A percentile compares a stretch with the other conserved stretches of the same genome.
phyloP scores from a whole-genome alignment of 2,113 vertebrate genomes.

The Pongo pygmaeus region DNA sequence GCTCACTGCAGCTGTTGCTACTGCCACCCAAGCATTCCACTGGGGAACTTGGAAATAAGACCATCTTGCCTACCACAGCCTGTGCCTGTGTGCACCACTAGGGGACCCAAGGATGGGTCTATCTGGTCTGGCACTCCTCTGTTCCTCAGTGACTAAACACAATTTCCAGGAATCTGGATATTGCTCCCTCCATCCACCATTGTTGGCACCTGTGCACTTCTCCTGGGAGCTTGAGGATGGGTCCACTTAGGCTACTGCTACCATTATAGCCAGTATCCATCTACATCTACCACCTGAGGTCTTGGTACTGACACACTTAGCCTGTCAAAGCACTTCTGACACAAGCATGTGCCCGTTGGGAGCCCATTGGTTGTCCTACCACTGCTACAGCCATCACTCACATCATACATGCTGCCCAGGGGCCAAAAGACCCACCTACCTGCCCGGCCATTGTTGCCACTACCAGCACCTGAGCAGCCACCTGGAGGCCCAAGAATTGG shows the following conservation, averaged over 20 bases:
- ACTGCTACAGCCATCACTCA: neutral
- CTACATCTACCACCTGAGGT: neutral
- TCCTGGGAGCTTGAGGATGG: neutral
- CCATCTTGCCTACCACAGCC: neutral
- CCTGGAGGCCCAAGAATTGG: neutral
- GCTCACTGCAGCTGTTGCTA: neutral
- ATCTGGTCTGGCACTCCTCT: neutral
- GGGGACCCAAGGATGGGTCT: neutral
- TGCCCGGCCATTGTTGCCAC: neutral
- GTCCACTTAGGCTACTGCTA: neutral
- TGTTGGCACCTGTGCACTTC: neutral
- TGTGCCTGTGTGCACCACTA: neutral
- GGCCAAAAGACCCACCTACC: neutral
- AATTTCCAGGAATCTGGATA: neutral
- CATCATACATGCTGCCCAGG: neutral
- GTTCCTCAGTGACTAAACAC: neutral
- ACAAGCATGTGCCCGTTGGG: neutral
- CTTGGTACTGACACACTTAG: neutral
- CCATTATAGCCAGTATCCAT: neutral
- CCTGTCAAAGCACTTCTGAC: neutral
- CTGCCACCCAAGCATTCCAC: neutral
- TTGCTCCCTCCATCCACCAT: neutral
- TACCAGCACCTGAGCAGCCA: neutral
- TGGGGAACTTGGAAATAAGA: neutral
- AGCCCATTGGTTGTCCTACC: neutral